Base-by-base conservation (phyloP, 2,888 invertebrate species). In the Drosophila paramelanica region DNA sequence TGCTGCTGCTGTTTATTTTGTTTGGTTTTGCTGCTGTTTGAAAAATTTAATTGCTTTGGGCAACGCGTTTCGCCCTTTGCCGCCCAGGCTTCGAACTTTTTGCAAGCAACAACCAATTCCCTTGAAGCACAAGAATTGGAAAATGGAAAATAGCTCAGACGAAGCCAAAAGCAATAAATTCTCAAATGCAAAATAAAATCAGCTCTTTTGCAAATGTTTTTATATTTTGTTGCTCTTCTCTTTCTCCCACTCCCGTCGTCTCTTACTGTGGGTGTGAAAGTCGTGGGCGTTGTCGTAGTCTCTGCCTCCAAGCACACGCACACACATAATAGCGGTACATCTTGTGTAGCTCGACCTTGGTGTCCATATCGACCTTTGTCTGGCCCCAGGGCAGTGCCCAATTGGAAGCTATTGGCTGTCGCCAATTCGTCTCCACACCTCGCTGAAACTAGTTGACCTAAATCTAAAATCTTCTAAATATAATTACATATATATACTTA, bases 1-100 rank as follows among this genome's bases (percentile, higher is more conserved):
- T 50, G 17, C 33, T 42, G 53, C 49, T 39, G 14, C 27, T 20
- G 31, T 38, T 41, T 42, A n/a, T 46, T 47, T 14, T 60, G 39
- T 7, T 69, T 49, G 10, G 11, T 47, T 20, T 4, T 53, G 53
- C n/a, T 42, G 38, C 20, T 43, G 64, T 61, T 67, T 61, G 56
- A 42, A 53, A 76, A 88, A 76, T 73, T 86, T 88, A 83, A 83
- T 83, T 88, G 84, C 80, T 83, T 74, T 77, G 81, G 71, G 70
- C 70, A 75, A 72, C 77, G 80, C 68, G 61, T 20, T 51, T 17
- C 43, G 56, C 42, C 66, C 55, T 62, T 56, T 68, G 62, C 59
- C 58, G 43, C 55, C 43, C 57, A 46, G 49, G 27, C 46, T 46
- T 60, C 45, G 36, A 33, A 59, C 49, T 68, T 58, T 59, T 62